phyloP scores from a whole-genome alignment of 2,888 invertebrate species.

The Homarus gammarus region DNA sequence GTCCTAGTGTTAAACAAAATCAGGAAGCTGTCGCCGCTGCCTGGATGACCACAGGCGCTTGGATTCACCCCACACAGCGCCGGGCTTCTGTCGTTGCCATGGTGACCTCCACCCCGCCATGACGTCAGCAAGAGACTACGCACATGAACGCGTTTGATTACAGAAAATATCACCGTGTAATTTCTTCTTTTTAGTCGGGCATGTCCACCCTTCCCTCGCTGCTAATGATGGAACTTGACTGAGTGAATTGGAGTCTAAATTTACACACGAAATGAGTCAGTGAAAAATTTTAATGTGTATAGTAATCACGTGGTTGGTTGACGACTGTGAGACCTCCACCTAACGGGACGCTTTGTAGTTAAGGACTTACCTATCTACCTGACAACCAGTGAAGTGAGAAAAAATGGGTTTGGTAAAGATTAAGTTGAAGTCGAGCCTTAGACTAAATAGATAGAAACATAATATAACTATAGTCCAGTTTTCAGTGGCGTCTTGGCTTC shows the following conservation, averaged over 20 bases:
- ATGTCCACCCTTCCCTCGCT: background rate
- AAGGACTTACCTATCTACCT: too few species aligned
- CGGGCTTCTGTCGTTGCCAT: conserved; percentile 5
- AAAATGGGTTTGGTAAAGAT: too few species aligned
- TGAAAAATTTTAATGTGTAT: background rate
- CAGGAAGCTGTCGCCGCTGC: background rate
- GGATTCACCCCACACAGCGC: too few species aligned
- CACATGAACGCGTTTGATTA: background rate
- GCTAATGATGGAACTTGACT: background rate
- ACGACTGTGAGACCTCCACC: too few species aligned
- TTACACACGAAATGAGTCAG: background rate
- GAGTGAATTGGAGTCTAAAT: background rate
- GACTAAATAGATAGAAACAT: too few species aligned
- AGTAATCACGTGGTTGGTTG: too few species aligned
- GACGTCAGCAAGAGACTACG: background rate
- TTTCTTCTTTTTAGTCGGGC: background rate
- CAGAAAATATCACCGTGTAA: background rate
- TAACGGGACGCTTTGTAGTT: too few species aligned
- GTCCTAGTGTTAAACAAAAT: too few species aligned
- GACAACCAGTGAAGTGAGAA: too few species aligned
- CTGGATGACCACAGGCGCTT: background rate
- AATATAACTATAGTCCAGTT: too few species aligned
- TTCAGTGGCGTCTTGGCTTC: too few species aligned
- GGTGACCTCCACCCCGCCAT: background rate
- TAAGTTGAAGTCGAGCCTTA: too few species aligned